These are phyloP conservation scores for Phrynocephalus versicolor DNA, from an alignment of 2,113 vertebrate species.

Conservation along the genomic window DNA sequence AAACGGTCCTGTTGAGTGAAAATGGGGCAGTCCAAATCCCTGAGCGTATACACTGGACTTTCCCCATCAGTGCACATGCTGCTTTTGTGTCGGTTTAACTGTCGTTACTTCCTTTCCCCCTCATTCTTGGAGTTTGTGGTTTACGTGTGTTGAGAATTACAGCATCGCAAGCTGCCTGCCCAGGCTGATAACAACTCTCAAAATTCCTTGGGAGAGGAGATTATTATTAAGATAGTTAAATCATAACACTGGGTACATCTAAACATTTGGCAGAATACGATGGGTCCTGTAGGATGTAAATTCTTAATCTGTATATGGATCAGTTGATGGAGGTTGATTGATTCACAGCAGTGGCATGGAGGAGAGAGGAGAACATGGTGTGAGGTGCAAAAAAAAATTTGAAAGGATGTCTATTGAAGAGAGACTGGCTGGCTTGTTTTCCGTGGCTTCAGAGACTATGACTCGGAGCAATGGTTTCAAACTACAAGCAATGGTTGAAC, in stretches of 20 bases:
- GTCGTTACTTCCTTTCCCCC: neutral
- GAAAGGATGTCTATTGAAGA: too few species aligned
- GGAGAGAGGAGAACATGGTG: neutral
- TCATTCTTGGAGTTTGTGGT: neutral
- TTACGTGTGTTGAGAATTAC: neutral
- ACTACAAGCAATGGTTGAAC: too few species aligned
- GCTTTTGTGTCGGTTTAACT: neutral
- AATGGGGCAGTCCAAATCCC: neutral
- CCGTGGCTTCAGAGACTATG: too few species aligned
- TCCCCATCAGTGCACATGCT: neutral
- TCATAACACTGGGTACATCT: neutral
- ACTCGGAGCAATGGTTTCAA: too few species aligned
- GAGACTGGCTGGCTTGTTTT: too few species aligned
- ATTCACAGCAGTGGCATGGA: neutral
- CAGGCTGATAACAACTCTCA: neutral
- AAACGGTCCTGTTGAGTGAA: neutral
- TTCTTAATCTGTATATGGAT: neutral
- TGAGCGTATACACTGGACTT: neutral
- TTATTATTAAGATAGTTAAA: neutral
- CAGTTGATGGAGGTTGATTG: neutral
- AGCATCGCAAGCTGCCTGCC: too few species aligned
- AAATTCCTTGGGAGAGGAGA: neutral
- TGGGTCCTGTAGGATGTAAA: neutral
- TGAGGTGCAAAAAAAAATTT: too few species aligned
- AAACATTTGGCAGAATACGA: neutral